A percentile compares a stretch with the other conserved stretches of the same genome.
Evolutionary conservation across 2,113 vertebrate genomes (phyloP).

Genomic region (Chlorodrepanis virens): DNA sequence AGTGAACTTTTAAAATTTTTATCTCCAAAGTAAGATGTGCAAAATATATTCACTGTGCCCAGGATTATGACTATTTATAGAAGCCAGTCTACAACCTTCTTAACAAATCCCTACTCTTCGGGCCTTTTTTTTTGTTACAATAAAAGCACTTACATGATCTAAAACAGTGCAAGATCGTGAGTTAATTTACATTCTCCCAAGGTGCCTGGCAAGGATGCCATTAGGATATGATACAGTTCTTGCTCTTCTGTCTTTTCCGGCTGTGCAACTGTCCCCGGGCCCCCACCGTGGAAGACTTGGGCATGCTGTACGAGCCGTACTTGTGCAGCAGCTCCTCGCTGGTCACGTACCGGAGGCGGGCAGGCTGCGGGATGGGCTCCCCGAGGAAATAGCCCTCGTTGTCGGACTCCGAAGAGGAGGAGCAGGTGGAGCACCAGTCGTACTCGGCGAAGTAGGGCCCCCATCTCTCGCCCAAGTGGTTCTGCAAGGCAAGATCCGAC

Average conservation of each 20-base stretch:
- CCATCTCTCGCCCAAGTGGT: slow-evolving; percentile 84
- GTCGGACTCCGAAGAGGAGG: slow-evolving; percentile 96
- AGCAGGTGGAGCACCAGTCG: slow-evolving; percentile 98
- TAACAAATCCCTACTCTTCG: slow-evolving; percentile 14
- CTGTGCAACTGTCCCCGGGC: slow-evolving; percentile 88
- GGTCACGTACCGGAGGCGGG: slow-evolving; percentile 91
- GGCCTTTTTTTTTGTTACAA: slow-evolving; percentile 42
- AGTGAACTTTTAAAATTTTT: slow-evolving; percentile 35
- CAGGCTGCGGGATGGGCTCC: slow-evolving; percentile 91
- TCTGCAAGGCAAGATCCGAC: slow-evolving; percentile 94
- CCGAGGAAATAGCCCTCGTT: slow-evolving; percentile 98
- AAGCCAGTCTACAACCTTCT: slow-evolving; percentile 50
- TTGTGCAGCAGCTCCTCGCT: slow-evolving; percentile 94
- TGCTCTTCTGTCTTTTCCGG: slow-evolving; percentile 95
- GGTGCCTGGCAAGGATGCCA: slow-evolving; percentile 30
- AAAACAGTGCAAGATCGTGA: slow-evolving; percentile 83
- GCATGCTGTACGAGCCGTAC: slow-evolving; percentile 82
- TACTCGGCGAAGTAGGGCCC: slow-evolving; percentile 87
- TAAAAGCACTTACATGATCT: slow-evolving; percentile 66
- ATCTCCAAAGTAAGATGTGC: slow-evolving; percentile 76
- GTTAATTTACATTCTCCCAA: slow-evolving; percentile 77
- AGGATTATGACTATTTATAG: slow-evolving; percentile 67
- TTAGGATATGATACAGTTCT: slow-evolving; percentile 98
- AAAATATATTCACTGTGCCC: slow-evolving; percentile 76
- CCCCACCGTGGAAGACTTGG: slow-evolving; percentile 82